Evolutionary conservation across 2,113 vertebrate species (phyloP), one percentile per base, ranked within the genome.

Genomic region (Glareola pratincola): DNA sequence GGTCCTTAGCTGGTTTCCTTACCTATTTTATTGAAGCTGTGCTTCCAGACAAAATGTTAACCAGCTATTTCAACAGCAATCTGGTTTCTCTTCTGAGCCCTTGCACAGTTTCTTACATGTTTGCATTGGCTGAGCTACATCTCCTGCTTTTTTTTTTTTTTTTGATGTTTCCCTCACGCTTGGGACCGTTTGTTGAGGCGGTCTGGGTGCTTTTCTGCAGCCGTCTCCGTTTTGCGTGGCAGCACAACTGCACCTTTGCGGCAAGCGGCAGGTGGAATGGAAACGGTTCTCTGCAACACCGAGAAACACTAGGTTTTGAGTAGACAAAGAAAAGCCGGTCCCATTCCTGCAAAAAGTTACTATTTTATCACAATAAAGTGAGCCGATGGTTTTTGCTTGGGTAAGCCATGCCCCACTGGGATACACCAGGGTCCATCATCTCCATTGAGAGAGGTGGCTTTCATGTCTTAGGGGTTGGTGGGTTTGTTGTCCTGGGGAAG

Each of bases 1-100:
- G 97, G 97, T 98, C 98, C 97, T 95, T 80, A 94, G 97, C 94
- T 97, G 97, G 97, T 98, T 98, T 98, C 97, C 94, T 86, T 97
- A 97, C 97, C 90, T 85, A 66, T 98, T 98, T 98, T 98, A 98
- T 97, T 96, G 97, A 98, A 96, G 90, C 78, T 30, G 88, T 97
- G 93, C 97, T 97, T 97, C 95, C 97, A 98, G 97, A 96, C 96
- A 20, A 72, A 71, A 97, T 57, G 60, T 93, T 97, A 96, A 97
- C 93, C 96, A 85, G 96, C 88, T 93, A 81, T 97, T 98, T 97
- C 94, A 96, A 90, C 91, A 97, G 97, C 96, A 97, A 96, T 98
- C 98, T 98, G 98, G 98, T 97, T 97, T 98, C 96, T 98, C 92
- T 73, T 96, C 94, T 79, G 96, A 89, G 90, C 88, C 85, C 51